phyloP scores from a whole-genome alignment of 2,888 invertebrate species.

The Ligdia adustata region DNA sequence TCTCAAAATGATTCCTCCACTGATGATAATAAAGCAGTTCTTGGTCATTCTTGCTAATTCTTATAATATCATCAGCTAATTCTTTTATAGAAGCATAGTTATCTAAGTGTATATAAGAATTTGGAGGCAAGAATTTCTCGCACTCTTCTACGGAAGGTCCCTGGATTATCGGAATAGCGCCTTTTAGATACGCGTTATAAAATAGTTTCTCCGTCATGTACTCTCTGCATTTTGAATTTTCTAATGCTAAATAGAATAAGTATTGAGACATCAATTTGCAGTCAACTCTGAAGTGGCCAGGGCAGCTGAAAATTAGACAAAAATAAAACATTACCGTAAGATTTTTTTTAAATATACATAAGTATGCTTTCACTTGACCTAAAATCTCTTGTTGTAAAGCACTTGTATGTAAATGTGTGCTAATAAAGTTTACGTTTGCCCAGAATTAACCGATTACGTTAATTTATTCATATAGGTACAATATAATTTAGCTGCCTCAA shows the following conservation, averaged over 20 bases:
- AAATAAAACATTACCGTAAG: conserved; percentile 11
- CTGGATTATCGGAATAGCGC: conserved; percentile 86
- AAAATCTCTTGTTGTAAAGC: too few species aligned
- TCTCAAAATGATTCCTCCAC: conserved; percentile 84
- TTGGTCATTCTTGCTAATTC: conserved; percentile 63
- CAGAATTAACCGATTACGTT: too few species aligned
- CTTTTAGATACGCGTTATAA: conserved; percentile 86
- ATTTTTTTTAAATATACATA: background rate
- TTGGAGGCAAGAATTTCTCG: conserved; percentile 82
- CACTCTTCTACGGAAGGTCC: conserved; percentile 81
- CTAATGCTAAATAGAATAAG: conserved; percentile 88
- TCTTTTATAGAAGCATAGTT: conserved; percentile 76
- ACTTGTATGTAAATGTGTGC: too few species aligned
- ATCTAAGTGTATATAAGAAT: conserved; percentile 85
- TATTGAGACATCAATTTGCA: conserved; percentile 83
- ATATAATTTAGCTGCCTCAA: too few species aligned
- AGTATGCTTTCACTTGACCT: background rate
- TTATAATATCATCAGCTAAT: conserved; percentile 79
- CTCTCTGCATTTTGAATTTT: conserved; percentile 87
- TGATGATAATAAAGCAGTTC: conserved; percentile 73
- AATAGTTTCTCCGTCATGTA: conserved; percentile 89
- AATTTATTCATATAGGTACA: too few species aligned
- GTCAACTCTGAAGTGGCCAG: conserved; percentile 85
- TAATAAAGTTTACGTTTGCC: too few species aligned
- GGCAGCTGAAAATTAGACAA: conserved; percentile 77